Evolutionary conservation across 2,113 vertebrate genomes (phyloP).

Genomic region (Fukomys damarensis): DNA sequence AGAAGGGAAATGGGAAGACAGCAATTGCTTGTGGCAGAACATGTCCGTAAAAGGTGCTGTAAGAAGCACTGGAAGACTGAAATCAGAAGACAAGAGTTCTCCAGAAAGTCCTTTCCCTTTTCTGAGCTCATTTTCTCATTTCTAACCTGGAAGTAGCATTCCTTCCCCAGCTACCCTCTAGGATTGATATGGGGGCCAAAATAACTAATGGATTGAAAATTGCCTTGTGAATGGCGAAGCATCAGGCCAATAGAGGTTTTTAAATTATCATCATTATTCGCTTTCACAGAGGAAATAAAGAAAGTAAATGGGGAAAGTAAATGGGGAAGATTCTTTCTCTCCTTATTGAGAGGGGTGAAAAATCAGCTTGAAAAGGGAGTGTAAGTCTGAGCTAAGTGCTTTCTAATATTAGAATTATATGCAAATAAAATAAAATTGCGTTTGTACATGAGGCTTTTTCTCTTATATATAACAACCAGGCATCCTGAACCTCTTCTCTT

Average conservation of each 20-base stretch:
- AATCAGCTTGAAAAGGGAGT: constrained; percentile 14
- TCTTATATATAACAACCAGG: not conserved
- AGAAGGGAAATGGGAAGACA: not conserved
- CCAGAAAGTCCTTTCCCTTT: not conserved
- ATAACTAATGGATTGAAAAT: not conserved
- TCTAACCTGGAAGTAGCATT: constrained; percentile 1
- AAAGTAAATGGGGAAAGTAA: not conserved
- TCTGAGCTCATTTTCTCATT: not conserved
- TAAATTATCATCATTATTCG: not conserved
- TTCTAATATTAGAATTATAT: constrained; percentile 3
- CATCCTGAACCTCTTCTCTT: not conserved
- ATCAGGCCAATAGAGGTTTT: not conserved
- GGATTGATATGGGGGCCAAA: not conserved
- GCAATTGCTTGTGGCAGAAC: not conserved
- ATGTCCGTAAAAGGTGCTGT: not conserved
- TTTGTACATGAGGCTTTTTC: not conserved
- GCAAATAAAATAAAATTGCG: not conserved
- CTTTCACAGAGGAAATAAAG: not conserved
- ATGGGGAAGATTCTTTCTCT: not conserved
- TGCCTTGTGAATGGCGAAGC: not conserved
- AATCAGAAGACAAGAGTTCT: not conserved
- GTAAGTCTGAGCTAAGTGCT: not conserved
- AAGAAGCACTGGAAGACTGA: not conserved
- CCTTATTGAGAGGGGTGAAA: not conserved
- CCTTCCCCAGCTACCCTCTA: not conserved